phyloP scores from a whole-genome alignment of 2,797 vertebrate genomes.

The Anniella stebbinsi region DNA sequence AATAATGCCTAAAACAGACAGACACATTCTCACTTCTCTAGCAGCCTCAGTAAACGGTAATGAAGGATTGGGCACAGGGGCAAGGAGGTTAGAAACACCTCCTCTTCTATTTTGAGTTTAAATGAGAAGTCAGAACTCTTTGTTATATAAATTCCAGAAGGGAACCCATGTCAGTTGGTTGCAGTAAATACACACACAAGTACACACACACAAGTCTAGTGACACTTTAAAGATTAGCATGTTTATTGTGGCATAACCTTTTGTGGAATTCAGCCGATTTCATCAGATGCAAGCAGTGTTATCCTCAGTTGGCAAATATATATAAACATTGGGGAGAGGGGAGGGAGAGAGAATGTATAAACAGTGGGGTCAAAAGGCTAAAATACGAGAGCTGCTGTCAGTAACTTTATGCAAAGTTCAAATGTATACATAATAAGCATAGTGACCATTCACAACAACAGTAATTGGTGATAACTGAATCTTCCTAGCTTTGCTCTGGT shows the following conservation, averaged over 20 bases:
- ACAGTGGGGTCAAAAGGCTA: neutral
- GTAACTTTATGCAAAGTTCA: neutral
- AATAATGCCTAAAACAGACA: slow-evolving; percentile 75
- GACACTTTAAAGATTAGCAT: slow-evolving; percentile 13
- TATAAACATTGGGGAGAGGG: neutral
- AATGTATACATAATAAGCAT: neutral
- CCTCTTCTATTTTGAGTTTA: slow-evolving; percentile 75
- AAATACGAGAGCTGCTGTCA: neutral
- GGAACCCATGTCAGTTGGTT: neutral
- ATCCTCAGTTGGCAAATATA: slow-evolving; percentile 11
- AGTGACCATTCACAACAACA: neutral
- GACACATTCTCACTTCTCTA: slow-evolving; percentile 77
- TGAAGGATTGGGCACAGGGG: slow-evolving; percentile 46
- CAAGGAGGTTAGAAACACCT: slow-evolving; percentile 63
- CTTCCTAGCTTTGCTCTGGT: neutral
- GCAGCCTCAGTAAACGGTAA: slow-evolving; percentile 75
- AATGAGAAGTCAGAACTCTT: slow-evolving; percentile 69
- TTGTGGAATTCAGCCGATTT: neutral
- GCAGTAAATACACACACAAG: neutral
- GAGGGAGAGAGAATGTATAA: neutral
- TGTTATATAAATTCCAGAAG: neutral
- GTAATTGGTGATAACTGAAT: neutral
- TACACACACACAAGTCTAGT: neutral
- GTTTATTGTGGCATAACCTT: slow-evolving; percentile 11
- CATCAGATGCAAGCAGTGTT: slow-evolving; percentile 1